Conservation (phyloP, 2,113 vertebrate genomes). For the Halcyon senegalensis region DNA sequence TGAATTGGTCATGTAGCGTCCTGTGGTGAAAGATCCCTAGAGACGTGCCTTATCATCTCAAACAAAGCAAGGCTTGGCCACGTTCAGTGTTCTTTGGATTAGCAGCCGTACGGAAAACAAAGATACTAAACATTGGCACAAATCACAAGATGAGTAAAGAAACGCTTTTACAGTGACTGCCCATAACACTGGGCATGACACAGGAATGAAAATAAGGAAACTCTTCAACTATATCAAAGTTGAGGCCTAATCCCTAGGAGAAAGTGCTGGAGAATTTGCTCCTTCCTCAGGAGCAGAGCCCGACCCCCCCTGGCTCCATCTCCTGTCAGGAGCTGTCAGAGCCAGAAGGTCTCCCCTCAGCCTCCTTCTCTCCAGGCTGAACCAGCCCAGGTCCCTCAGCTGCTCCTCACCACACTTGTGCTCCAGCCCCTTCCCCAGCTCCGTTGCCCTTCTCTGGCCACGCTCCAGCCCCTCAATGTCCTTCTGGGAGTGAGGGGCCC, state of each 20-base stretch:
- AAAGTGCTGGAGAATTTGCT: neutral
- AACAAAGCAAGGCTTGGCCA: neutral
- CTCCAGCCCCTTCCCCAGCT: too few species aligned
- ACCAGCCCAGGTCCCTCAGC: too few species aligned
- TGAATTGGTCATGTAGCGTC: constrained; percentile 64
- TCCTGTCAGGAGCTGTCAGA: too few species aligned
- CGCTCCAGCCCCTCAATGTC: too few species aligned
- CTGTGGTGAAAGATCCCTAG: constrained; percentile 2
- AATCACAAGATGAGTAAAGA: neutral
- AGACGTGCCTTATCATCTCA: neutral
- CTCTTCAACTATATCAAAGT: neutral
- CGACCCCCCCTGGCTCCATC: too few species aligned
- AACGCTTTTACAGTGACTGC: neutral
- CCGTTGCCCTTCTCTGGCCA: too few species aligned
- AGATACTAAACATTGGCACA: neutral
- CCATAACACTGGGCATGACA: neutral
- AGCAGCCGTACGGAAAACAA: neutral
- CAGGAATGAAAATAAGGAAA: neutral
- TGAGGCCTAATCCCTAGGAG: neutral
- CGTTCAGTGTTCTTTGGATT: neutral
- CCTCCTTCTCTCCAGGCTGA: neutral
- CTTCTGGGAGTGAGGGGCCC: too few species aligned
- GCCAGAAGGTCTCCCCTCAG: neutral
- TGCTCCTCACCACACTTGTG: too few species aligned
- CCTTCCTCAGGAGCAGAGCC: neutral